phyloP scores from a whole-genome alignment of 2,888 invertebrate species.

The Carcina quercana region DNA sequence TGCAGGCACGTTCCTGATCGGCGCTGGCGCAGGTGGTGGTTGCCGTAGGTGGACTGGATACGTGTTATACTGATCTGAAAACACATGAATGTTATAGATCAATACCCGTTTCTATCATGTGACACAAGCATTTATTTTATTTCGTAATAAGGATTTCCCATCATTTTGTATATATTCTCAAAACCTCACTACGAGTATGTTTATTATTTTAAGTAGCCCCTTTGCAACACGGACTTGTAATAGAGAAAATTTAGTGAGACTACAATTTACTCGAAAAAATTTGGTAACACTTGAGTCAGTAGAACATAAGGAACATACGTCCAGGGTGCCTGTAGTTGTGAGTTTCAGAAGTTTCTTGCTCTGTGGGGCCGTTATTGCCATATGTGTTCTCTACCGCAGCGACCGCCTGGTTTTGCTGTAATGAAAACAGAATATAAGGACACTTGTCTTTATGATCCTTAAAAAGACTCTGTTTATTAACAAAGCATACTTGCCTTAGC shows the following conservation, averaged over 20 bases:
- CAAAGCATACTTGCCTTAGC: constrained; percentile 26
- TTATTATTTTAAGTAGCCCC: no score
- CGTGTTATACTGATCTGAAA: constrained; percentile 42
- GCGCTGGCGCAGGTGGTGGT: constrained; percentile 22
- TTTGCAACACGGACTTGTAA: no score
- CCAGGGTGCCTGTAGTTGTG: constrained; percentile 44
- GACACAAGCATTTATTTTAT: no score
- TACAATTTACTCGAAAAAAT: no score
- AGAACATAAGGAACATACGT: no score
- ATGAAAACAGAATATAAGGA: constrained; percentile 14
- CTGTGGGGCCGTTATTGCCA: constrained; percentile 28
- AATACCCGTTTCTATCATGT: no score
- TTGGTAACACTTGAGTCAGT: no score
- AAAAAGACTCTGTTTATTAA: not conserved
- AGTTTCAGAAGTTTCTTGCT: constrained; percentile 57
- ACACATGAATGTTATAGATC: constrained; percentile 4
- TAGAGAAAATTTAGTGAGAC: no score
- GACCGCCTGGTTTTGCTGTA: constrained; percentile 26
- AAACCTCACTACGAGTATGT: no score
- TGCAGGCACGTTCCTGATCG: constrained; percentile 23
- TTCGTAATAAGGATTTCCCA: no score
- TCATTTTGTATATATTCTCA: no score
- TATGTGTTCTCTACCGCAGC: constrained; percentile 25
- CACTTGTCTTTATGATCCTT: not conserved
- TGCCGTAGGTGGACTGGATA: constrained; percentile 36